Evolutionary conservation across 1,140 invertebrate species (phyloP), one percentile per base, ranked within the genome.

Genomic region (Drosophila ananassae): DNA sequence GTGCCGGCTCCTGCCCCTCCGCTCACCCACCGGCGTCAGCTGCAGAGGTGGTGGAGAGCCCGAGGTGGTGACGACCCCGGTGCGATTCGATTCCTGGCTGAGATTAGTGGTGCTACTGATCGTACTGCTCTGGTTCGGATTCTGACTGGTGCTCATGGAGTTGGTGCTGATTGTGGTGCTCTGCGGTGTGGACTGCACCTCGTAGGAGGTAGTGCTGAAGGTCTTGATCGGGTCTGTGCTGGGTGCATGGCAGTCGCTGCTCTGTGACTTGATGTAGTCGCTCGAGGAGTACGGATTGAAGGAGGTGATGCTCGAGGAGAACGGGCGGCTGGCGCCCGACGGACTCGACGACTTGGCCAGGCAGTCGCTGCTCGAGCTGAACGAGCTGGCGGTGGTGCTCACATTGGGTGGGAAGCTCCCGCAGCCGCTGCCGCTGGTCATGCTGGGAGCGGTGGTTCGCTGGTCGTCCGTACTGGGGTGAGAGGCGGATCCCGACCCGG

Each of bases 151-250:
- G 64, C 60, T 85, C 53, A 52, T 61, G 37, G 79, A 75, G 30
- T 47, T 79, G 13, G 59, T 83, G 61, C 44, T 77, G 47, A 75
- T 89, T 39, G 72, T 78, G 52, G 77, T 91, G 52, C 67, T 71
- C 64, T 55, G 76, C 79, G 73, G 82, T 91, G 51, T 91, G 58
- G 91, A 90, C 57, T 75, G 69, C 47, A 76, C 87, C 57, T 92
- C 91, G 47, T 91, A 92, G 8, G 91, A 92, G 58, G 91, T 92
- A 64, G 91, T 91, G 87, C 91, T 92, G 53, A 90, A 92, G 24
- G 91, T 91, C 79, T 92, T 92, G 66, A 92, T 92, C 39, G 85
- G 87, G 79, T 92, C 91, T n/a, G 91, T 92, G 87, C 89, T 91
- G 52, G 78, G 90, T 91, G 89, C 79, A 55, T 87, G 91, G 63